Percentiles rank a stretch among this genome's conserved stretches.
phyloP scores from a whole-genome alignment of 2,113 vertebrate species.

The Pantherophis guttatus region DNA sequence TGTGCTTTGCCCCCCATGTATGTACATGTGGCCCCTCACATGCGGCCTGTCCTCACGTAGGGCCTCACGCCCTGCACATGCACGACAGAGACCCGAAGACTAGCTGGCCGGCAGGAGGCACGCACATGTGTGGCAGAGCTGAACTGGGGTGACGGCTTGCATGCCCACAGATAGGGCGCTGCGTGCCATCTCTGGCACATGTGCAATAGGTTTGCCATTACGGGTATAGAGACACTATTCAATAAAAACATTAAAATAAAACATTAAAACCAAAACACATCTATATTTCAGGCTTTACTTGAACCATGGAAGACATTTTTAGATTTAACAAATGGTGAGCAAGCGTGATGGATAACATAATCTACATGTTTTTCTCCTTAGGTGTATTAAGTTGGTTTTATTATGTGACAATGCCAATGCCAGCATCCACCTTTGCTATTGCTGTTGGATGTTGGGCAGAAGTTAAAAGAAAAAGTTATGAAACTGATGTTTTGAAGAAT shows the following conservation, averaged over 20 bases:
- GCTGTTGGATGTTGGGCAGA: conserved; percentile 89
- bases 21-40: too few relatives aligned
- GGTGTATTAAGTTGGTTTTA: conserved; percentile 84
- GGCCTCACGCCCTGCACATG: too few relatives aligned
- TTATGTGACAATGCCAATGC: conserved; percentile 96
- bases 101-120: too few relatives aligned
- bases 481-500: conserved; percentile 22
- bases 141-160: too few relatives aligned
- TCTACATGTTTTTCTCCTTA: conserved; percentile 55
- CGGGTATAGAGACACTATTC: background rate
- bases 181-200: too few relatives aligned
- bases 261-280: background rate
- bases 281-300: conserved; percentile 31
- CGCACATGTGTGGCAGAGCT: too few relatives aligned
- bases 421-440: conserved; percentile 93
- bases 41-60: too few relatives aligned
- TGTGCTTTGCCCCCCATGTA: too few relatives aligned
- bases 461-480: conserved; percentile 63
- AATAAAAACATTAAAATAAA: background rate
- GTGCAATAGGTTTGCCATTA: too few relatives aligned
- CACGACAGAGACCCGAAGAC: too few relatives aligned
- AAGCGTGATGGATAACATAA: conserved; percentile 3
- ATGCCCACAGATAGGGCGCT: too few relatives aligned
- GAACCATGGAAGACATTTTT: background rate
- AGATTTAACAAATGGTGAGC: background rate